Percentiles rank a stretch among this genome's conserved stretches.
Conservation (phyloP, 2,888 invertebrate species). For the Agrochola lota region DNA sequence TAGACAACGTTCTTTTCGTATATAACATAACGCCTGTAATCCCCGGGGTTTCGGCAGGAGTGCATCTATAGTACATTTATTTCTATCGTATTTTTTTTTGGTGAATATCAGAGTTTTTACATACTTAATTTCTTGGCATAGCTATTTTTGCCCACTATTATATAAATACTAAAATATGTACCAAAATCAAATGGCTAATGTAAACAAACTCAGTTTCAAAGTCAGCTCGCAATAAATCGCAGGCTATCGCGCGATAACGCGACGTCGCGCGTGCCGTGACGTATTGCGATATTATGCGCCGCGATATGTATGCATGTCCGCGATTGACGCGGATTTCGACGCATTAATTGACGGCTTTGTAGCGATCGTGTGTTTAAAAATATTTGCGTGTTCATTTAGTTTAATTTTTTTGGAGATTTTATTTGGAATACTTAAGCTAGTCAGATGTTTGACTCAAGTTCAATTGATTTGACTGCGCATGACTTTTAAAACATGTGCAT, state of each 20-base stretch:
- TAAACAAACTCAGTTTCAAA: constrained; percentile 49
- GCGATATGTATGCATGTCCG: constrained; percentile 49
- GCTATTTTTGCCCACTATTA: not conserved
- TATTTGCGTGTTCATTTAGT: constrained; percentile 19
- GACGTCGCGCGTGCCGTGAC: constrained; percentile 66
- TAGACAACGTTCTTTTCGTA: not conserved
- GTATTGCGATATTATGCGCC: constrained; percentile 72
- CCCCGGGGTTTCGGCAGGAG: too few species aligned
- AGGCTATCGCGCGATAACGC: constrained; percentile 71
- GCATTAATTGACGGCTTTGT: constrained; percentile 58
- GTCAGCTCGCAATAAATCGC: constrained; percentile 72
- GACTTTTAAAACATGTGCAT: not conserved
- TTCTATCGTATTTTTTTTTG: not conserved
- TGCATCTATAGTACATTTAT: too few species aligned
- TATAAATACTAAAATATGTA: not conserved
- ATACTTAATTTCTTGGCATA: not conserved
- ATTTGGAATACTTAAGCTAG: not conserved
- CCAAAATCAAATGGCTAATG: constrained; percentile 22
- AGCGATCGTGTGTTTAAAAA: constrained; percentile 40
- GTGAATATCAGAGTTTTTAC: not conserved
- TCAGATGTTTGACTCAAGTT: not conserved
- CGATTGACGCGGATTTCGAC: constrained; percentile 60
- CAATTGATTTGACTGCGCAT: not conserved
- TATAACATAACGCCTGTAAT: not conserved
- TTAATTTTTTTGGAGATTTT: too few species aligned